Conservation (phyloP, 1,140 invertebrate genomes). For the Dreissena polymorpha region DNA sequence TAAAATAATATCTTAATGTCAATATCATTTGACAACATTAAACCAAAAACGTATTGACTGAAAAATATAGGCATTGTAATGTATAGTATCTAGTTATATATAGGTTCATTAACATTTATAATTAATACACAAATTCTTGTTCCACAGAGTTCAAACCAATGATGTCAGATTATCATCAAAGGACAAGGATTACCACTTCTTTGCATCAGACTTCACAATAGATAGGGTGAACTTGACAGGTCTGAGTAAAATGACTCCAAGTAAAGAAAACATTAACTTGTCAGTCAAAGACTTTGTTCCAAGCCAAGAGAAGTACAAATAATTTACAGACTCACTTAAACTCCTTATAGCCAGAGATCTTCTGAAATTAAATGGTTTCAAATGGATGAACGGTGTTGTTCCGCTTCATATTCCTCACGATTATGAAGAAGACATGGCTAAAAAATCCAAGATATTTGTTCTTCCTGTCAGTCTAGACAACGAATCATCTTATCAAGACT, state of each 20-base stretch:
- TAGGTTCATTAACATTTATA: too few relatives aligned
- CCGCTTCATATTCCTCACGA: slow-evolving; percentile 1
- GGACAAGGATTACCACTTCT: slow-evolving; percentile 43
- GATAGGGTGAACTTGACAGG: slow-evolving; percentile 2
- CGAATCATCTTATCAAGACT: background rate
- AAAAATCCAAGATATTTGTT: slow-evolving; percentile 4
- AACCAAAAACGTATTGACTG: too few relatives aligned
- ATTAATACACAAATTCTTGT: too few relatives aligned
- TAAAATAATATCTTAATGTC: too few relatives aligned
- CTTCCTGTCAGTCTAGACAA: slow-evolving; percentile 6
- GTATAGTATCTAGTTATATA: too few relatives aligned
- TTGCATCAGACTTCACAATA: slow-evolving; percentile 26
- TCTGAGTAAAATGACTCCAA: background rate
- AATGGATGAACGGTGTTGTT: slow-evolving; percentile 12
- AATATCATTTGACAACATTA: too few relatives aligned
- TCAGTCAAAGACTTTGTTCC: slow-evolving; percentile 7
- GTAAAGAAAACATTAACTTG: background rate
- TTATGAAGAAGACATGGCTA: slow-evolving; percentile 11
- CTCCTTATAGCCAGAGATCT: slow-evolving; percentile 5
- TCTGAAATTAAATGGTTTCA: slow-evolving; percentile 5
- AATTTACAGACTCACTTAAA: slow-evolving; percentile 1
- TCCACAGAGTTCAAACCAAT: slow-evolving; percentile 19
- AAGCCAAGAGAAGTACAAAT: slow-evolving; percentile 6
- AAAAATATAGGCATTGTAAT: too few relatives aligned
- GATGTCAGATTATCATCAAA: slow-evolving; percentile 9